Conservation (phyloP, 2,797 vertebrate species). For the Sebastes aleutianus region DNA sequence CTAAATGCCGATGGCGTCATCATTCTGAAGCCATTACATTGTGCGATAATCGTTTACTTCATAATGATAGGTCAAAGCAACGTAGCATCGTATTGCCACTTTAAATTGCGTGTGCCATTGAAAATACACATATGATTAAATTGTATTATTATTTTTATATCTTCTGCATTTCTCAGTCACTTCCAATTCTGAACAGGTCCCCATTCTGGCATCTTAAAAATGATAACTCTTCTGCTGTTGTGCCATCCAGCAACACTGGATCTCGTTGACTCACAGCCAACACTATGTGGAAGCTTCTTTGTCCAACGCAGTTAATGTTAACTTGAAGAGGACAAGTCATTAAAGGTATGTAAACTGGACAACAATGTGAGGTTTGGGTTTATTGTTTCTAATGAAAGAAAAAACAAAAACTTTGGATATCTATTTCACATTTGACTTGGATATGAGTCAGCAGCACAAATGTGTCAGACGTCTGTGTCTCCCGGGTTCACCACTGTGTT, state of each 20-base stretch:
- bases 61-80: neutral
- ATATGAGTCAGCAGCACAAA: neutral
- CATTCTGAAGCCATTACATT: neutral
- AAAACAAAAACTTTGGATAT: neutral
- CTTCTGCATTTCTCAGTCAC: neutral
- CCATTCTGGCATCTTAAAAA: neutral
- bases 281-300: neutral
- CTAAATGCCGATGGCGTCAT: neutral
- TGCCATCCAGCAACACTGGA: neutral
- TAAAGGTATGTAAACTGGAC: slow-evolving; percentile 22
- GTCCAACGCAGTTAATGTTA: neutral
- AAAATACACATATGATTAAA: neutral
- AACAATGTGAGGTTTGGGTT: neutral
- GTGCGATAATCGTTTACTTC: neutral
- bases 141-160: neutral
- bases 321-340: slow-evolving; percentile 8
- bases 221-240: neutral
- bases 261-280: neutral
- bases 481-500: neutral
- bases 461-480: neutral
- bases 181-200: neutral
- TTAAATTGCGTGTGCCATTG: neutral
- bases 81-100: neutral
- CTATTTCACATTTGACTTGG: neutral
- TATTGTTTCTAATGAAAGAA: neutral